Base-by-base conservation (phyloP, 2,797 vertebrate species). In the Channallabes apus region DNA sequence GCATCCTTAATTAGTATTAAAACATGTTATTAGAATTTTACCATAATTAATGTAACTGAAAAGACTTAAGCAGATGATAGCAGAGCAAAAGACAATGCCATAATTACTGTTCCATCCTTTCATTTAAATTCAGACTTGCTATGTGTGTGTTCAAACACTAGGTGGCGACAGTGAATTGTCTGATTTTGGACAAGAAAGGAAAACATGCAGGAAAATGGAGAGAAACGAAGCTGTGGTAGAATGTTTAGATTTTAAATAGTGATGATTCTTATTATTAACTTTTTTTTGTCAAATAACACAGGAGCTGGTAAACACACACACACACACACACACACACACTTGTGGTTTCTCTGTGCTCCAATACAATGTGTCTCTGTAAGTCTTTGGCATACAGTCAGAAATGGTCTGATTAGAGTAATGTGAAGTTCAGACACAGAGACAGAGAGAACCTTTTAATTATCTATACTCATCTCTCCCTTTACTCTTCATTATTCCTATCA, bases 331-430 rank as follows among this genome's bases (percentile, higher is more conserved):
- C 5, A 38, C 15, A 67, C 29, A 29, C 67, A 29, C 46, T 92
- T 77, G 22, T 90, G 90, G 87, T 92, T 90, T 82, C 87, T 90
- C 88, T 94, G 86, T 91, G 90, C 91, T 88, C 85, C 81, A 56
- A 90, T 68, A 95, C 94, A 95, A 94, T 93, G 93, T 91, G 91
- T 90, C 94, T 94, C 94, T 95, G 94, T 95, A 88, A 91, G 91
- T 89, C 78, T 84, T 88, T 89, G 92, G 89, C 92, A 86, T 86
- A 88, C 86, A 62, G 81, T 91, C 89, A 92, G 88, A 93, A 91
- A 91, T 87, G 82, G 68, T 86, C 79, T 84, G 83, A 88, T 87
- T 86, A 80, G 82, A 87, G 64, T 72, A 85, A 87, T 65, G 72
- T 51, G 73, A 29, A 38, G 72, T 6, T 56, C 64, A 73, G 27